Percentiles rank a stretch among this genome's conserved stretches.
Evolutionary conservation across 2,888 invertebrate genomes (phyloP).

Genomic region (Vesta saturnalis): DNA sequence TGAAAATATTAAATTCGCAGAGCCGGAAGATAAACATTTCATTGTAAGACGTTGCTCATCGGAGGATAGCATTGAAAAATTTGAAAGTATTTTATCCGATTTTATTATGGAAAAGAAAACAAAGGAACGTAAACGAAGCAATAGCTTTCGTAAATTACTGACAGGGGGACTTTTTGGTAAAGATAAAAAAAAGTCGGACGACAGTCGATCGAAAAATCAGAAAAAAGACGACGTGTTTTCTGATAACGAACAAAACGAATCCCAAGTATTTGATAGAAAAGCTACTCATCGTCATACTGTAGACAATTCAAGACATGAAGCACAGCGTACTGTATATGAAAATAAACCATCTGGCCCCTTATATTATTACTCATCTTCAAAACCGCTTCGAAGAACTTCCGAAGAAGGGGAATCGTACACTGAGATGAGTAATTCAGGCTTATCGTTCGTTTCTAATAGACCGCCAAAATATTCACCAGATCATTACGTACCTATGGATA

Average conservation of each 20-base stretch:
- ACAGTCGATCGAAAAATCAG: slow-evolving; percentile 47
- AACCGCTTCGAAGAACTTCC: slow-evolving; percentile 11
- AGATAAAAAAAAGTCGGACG: slow-evolving; percentile 58
- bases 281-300: slow-evolving; percentile 51
- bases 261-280: slow-evolving; percentile 52
- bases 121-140: slow-evolving; percentile 57
- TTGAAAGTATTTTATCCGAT: slow-evolving; percentile 52
- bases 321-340: not conserved
- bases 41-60: slow-evolving; percentile 50
- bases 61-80: slow-evolving; percentile 54
- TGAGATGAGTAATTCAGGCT: slow-evolving; percentile 24
- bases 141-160: slow-evolving; percentile 56
- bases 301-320: slow-evolving; percentile 28
- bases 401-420: slow-evolving; percentile 25
- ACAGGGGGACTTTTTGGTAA: slow-evolving; percentile 54
- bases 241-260: slow-evolving; percentile 57
- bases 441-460: slow-evolving; percentile 18
- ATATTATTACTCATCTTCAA: slow-evolving; percentile 15
- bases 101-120: slow-evolving; percentile 55
- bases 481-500: slow-evolving; percentile 54
- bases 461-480: slow-evolving; percentile 24
- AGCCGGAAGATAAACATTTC: slow-evolving; percentile 45
- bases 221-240: slow-evolving; percentile 52
- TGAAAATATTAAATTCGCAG: slow-evolving; percentile 38
- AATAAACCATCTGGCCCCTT: slow-evolving; percentile 5